Conservation (phyloP, 2,113 vertebrate genomes). For the Gymnarchus niloticus region DNA sequence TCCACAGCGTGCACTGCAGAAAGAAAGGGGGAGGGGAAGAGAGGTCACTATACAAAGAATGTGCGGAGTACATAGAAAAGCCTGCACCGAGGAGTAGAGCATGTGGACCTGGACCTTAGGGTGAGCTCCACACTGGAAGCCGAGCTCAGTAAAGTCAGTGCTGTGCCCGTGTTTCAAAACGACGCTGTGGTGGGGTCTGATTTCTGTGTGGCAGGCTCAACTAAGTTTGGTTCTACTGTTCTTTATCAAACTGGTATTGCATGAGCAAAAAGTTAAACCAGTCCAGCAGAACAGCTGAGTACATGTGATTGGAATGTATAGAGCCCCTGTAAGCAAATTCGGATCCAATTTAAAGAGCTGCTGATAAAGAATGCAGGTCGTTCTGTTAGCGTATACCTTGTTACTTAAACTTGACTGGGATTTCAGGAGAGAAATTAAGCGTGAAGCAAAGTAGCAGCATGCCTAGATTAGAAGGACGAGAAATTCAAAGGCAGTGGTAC, state of each 20-base stretch:
- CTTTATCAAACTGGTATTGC: neutral
- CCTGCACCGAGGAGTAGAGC: slow-evolving; percentile 16
- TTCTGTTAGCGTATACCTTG: slow-evolving; percentile 25
- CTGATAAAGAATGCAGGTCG: neutral
- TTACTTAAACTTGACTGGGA: slow-evolving; percentile 26
- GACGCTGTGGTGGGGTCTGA: neutral
- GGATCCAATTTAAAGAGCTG: neutral
- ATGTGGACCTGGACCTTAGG: neutral
- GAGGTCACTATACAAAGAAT: slow-evolving; percentile 60
- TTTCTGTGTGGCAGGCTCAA: neutral
- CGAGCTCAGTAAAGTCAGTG: neutral
- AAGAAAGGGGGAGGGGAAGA: slow-evolving; percentile 67
- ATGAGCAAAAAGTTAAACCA: neutral
- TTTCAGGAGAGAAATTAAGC: neutral
- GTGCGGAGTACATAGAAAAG: slow-evolving; percentile 42
- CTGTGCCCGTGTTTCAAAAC: slow-evolving; percentile 7
- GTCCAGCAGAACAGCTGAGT: neutral
- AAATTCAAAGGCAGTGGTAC: neutral
- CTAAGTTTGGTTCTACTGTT: neutral
- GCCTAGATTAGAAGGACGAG: neutral
- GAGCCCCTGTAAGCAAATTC: neutral
- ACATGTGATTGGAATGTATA: neutral
- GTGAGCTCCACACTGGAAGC: neutral
- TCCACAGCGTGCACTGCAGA: slow-evolving; percentile 91
- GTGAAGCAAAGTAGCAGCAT: slow-evolving; percentile 5